Conservation (phyloP, 2,113 vertebrate genomes). For the Haemorhous mexicanus region DNA sequence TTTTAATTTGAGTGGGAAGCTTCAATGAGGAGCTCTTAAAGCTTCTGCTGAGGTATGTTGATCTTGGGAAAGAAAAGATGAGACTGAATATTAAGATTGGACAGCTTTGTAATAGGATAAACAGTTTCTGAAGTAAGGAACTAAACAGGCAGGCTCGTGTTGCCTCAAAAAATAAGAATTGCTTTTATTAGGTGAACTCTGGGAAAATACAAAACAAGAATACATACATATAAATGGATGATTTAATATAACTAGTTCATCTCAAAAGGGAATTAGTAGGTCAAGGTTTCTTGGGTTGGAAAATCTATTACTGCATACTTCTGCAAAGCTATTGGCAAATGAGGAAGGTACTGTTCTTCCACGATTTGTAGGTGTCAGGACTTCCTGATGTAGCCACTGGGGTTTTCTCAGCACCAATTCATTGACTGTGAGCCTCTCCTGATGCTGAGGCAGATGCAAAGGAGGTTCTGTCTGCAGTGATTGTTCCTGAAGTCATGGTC, state of each 20-base stretch:
- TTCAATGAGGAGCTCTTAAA: not conserved
- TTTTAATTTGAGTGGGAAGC: not conserved
- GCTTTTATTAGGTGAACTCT: not conserved
- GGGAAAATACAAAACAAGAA: not conserved
- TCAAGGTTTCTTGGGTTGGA: not conserved
- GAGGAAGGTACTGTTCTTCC: not conserved
- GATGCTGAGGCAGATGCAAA: not conserved
- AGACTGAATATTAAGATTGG: not conserved
- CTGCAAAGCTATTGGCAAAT: not conserved
- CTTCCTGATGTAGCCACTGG: not conserved
- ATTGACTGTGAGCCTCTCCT: not conserved
- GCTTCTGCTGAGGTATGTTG: not conserved
- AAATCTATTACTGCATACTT: not conserved
- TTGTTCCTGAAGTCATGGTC: not conserved
- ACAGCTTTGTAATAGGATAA: not conserved
- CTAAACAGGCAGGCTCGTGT: fast-evolving
- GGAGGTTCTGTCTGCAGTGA: not conserved
- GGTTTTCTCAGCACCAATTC: not conserved
- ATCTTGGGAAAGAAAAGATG: not conserved
- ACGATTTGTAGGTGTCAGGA: fast-evolving
- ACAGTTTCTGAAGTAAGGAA: not conserved
- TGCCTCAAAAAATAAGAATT: not conserved
- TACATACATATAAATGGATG: not conserved
- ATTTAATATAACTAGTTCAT: not conserved
- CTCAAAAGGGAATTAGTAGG: not conserved